Percentiles rank a stretch among this genome's conserved stretches.
Evolutionary conservation across 2,888 invertebrate genomes (phyloP).

Genomic region (Ommatoiulus sabulosus): DNA sequence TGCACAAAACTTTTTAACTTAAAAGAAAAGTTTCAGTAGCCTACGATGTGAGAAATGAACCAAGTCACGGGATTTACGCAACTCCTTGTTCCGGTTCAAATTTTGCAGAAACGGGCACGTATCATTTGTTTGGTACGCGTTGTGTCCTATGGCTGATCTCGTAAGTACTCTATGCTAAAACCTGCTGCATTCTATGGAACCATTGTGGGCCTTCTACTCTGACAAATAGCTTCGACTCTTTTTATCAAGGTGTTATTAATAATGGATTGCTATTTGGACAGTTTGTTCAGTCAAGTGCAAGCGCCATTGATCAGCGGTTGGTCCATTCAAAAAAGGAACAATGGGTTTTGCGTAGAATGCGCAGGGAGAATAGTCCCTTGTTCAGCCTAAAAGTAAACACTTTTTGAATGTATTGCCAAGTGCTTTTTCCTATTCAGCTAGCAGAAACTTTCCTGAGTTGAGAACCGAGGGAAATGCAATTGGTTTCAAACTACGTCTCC

Average conservation of each 20-base stretch:
- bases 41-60: neutral
- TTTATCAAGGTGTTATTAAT: slow-evolving; percentile 34
- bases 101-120: neutral
- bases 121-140: neutral
- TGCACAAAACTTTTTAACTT: neutral
- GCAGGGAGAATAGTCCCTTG: slow-evolving; percentile 7
- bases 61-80: neutral
- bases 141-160: neutral
- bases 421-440: slow-evolving; percentile 4
- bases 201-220: slow-evolving; percentile 20
- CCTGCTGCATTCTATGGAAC: neutral
- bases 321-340: slow-evolving; percentile 15
- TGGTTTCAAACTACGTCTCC: neutral
- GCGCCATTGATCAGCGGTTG: slow-evolving; percentile 34
- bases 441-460: neutral
- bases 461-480: neutral
- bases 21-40: neutral
- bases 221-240: slow-evolving; percentile 28
- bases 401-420: neutral
- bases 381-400: neutral
- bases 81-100: neutral
- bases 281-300: slow-evolving; percentile 28
- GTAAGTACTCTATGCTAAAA: neutral
- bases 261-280: slow-evolving; percentile 34
- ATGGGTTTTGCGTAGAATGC: neutral